Evolutionary conservation across 2,888 invertebrate species (phyloP), one percentile per base, ranked within the genome.

Genomic region (Netelia virgata): DNA sequence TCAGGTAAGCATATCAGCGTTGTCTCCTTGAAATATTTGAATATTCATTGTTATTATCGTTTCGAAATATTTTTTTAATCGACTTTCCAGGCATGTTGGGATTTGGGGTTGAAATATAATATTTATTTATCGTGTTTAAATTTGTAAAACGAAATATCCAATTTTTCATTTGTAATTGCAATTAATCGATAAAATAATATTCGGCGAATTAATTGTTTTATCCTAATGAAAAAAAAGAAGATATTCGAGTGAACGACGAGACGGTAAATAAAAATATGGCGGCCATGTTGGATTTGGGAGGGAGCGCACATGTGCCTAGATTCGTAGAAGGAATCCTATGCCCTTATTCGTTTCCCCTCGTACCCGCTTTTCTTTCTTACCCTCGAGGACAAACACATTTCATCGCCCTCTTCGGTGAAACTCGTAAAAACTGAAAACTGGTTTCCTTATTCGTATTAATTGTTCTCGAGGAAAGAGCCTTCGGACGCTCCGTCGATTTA

Each of bases 221-320:
- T 43, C 11, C 8, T 6, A 76, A 8, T 59, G 43, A 3, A 23
- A 23, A 23, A 36, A 36, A 8, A 36, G 36, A 36, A 36, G 36
- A 36, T 36, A 36, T 1, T 36, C 36, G 36, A 36, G 6, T 6
- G 36, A 36, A 36, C 63, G 53, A 23, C 41, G 76, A 74, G 86
- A 81, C 82, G 75, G 28, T 69, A 84, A 83, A 53, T 69, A 85
- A 47, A 81, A 76, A 85, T 28, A 23, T 2, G 5, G 43, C 41
- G 18, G 74, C 59, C 73, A 47, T 55, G 70, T 64, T 53, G 53
- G 20, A 18, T 55, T 55, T 53, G 66, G 69, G 53, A 36, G 10
- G 18, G 6, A 8, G 16, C 20, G n/a, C n/a, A 57, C 9, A 57
- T 10, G 57, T 74, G 28, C 76, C 66, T 68, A 59, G 73, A 68